Percentiles rank a stretch among this genome's conserved stretches.
Evolutionary conservation across 2,113 vertebrate species (phyloP).

Genomic region (Dicerorhinus sumatrensis): DNA sequence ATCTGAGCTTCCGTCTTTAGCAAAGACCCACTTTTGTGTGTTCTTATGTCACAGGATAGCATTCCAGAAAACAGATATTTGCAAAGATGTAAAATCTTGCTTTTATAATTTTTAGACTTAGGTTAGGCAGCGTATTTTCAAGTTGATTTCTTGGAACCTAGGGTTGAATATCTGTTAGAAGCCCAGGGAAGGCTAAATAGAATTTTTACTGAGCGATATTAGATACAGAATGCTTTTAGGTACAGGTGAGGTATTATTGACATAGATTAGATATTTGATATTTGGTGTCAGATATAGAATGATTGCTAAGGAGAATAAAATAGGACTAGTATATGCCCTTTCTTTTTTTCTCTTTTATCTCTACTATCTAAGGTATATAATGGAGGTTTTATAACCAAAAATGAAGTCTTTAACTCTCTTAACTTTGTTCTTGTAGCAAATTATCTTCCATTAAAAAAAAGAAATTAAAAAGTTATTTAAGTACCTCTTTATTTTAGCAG

Average conservation of each 20-base stretch:
- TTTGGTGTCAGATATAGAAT: background rate
- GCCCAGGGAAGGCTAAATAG: background rate
- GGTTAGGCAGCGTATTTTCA: background rate
- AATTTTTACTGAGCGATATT: background rate
- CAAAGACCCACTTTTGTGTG: background rate
- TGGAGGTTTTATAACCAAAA: background rate
- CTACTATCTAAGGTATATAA: background rate
- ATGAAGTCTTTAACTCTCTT: background rate
- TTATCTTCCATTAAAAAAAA: background rate
- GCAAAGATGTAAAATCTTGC: background rate
- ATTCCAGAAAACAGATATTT: constrained; percentile 9
- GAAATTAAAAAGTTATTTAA: background rate
- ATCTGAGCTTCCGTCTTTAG: background rate
- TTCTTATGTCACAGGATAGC: background rate
- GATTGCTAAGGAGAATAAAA: background rate
- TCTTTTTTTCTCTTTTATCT: rapidly evolving
- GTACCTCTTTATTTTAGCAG: background rate
- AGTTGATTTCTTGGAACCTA: background rate
- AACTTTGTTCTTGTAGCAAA: background rate
- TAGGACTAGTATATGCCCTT: background rate
- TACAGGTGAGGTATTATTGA: background rate
- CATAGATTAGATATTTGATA: background rate
- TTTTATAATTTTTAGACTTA: background rate
- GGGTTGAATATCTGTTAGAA: background rate
- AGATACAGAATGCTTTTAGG: background rate